Base-by-base conservation (phyloP, 2,113 vertebrate genomes). In the Poecile atricapillus region DNA sequence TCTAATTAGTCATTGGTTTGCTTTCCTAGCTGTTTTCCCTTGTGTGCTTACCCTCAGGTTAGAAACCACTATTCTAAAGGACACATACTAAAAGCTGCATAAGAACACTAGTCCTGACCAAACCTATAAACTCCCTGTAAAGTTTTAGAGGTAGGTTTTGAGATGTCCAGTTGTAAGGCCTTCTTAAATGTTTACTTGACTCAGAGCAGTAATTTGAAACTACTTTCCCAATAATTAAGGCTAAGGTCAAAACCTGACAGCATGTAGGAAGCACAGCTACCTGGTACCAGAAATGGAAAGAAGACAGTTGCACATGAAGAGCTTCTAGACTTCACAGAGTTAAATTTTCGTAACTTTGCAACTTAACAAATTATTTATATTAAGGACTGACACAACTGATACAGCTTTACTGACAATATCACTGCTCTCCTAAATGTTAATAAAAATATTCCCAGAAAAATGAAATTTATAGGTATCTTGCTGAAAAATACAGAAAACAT, bases 381-480 rank as follows among this genome's bases (percentile, higher is more conserved):
- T 88, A 92, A 90, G 43, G 47, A 62, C 47, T 75, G 69, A 79
- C 49, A 69, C 78, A 96, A 83, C 70, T 87, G 84, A 91, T 89
- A 76, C 28, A 83, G 59, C 47, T 94, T 91, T 74, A 91, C 52
- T 93, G 49, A 95, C 47, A 89, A 41, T 35, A 93, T 5, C 46
- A 67, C 15, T 59, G 41, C 63, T 93, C 70, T 77, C 43, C 30
- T 73, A 35, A 70, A 65, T 63, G 41, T 83, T 76, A 87, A 91
- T 83, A 75, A 73, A 69, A 94, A 75, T 37, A 79, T 59, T 87
- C 14, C 49, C 39, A n/a, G 33, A 69, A 89, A 89, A 65, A 33
- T 4, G 2, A 58, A 89, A 84, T 10, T 44, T 15, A n/a, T 4
- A 75, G 13, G 7, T 82, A 31, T 84, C 24, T 37, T 53, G 43